phyloP scores from a whole-genome alignment of 2,113 vertebrate genomes.

The Syngnathoides biaculeatus region DNA sequence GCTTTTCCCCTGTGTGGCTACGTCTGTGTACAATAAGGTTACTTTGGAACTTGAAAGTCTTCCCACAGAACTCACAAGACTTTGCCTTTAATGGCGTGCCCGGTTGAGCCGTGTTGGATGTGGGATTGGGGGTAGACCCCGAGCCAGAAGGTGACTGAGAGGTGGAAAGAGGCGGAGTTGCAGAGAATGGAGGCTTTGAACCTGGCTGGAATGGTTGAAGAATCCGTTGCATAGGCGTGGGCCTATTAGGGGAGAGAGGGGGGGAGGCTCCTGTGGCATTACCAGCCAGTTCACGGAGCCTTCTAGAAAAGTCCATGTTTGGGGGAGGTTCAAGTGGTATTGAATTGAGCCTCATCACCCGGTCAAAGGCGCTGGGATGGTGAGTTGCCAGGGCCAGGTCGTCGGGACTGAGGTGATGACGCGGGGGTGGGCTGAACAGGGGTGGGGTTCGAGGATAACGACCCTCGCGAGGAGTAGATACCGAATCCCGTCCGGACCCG shows the following conservation, averaged over 20 bases:
- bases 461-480: slow-evolving; percentile 87
- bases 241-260: slow-evolving; percentile 92
- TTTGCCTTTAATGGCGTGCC: slow-evolving; percentile 88
- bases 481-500: slow-evolving; percentile 85
- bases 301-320: slow-evolving; percentile 97
- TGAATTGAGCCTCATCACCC: slow-evolving; percentile 96
- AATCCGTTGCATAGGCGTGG: slow-evolving; percentile 97
- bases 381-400: slow-evolving; percentile 95
- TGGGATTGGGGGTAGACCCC: slow-evolving; percentile 73
- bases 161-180: slow-evolving; percentile 89
- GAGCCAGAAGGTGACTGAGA: slow-evolving; percentile 88
- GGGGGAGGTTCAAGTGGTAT: slow-evolving; percentile 89
- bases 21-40: slow-evolving; percentile 96
- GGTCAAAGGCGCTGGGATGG: slow-evolving; percentile 97
- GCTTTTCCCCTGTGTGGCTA: slow-evolving; percentile 97
- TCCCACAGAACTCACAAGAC: slow-evolving; percentile 97
- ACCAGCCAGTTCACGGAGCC: slow-evolving; percentile 94
- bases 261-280: slow-evolving; percentile 88
- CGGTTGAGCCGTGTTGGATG: slow-evolving; percentile 62
- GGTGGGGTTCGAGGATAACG: slow-evolving; percentile 94
- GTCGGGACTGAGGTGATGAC: slow-evolving; percentile 95
- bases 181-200: slow-evolving; percentile 92
- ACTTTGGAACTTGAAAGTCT: slow-evolving; percentile 99
- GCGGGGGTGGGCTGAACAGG: slow-evolving; percentile 93
- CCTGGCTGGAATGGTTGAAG: slow-evolving; percentile 95